Evolutionary conservation across 2,797 vertebrate species (phyloP), one percentile per base, ranked within the genome.

Genomic region (Onychomys arenicola): DNA sequence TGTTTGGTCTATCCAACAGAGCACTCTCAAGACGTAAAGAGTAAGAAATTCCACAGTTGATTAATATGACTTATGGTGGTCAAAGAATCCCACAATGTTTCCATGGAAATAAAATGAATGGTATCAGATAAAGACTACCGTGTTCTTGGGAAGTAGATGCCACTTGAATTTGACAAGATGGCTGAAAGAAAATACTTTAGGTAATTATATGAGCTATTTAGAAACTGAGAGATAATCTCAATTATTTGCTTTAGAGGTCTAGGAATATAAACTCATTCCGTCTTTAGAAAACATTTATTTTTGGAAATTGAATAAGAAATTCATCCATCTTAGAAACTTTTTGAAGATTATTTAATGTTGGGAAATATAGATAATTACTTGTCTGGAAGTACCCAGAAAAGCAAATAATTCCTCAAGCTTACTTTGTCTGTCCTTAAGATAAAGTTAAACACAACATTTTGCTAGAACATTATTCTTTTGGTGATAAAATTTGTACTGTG

Each of bases 1-100:
- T 7, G 99, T 99, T 73, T 88, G 1, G 10, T 43, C 17, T 29
- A 43, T 32, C 7, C 12, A 16, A n/a, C 46, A 69, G 25, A 71
- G 34, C 46, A 86, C 23, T 25, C 34, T 87, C 65, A 71, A 59
- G 52, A 59, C 13, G 27, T 61, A 75, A 75, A 88, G 37, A 43
- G 17, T 43, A 10, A 89, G 17, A 89, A 75, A 89, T 89, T 89
- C 52, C 37, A 46, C 27, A 75, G 27, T 57, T 11, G 73, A 71
- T 19, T 57, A 40, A 32, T 88, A 37, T 40, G 37, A 59, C 52
- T 59, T 40, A 88, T 17, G 21, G 37, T 75, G 37, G 71, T 32
- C 55, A 61, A 40, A 29, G 69, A 75, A 75, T 76, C 5, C 37
- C 8, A 4, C 10, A 23, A 43, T 32, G 52, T 89, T 73, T 57